Evolutionary conservation across 2,113 vertebrate genomes (phyloP).

Genomic region (Gadus chalcogrammus): DNA sequence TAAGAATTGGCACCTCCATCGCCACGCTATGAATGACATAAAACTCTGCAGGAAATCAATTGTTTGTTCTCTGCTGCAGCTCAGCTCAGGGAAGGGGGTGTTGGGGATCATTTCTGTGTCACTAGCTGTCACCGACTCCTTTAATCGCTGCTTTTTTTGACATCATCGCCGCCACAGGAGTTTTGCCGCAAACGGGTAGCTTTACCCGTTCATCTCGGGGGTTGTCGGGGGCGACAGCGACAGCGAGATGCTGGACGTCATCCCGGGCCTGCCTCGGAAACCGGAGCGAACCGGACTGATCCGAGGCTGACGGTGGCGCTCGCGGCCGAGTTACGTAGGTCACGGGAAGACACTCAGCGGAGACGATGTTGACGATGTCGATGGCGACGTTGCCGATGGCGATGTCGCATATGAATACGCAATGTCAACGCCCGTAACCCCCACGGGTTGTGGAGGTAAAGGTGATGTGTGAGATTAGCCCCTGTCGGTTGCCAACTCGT

Average conservation of each 20-base stretch:
- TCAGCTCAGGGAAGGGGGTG: conserved; percentile 24
- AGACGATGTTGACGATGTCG: no score
- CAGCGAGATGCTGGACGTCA: conserved; percentile 8
- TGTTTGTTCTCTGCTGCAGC: conserved; percentile 52
- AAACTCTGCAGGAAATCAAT: conserved; percentile 49
- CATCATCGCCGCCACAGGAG: conserved; percentile 25
- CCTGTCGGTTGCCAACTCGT: no score
- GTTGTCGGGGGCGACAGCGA: conserved; percentile 38
- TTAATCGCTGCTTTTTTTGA: conserved; percentile 26
- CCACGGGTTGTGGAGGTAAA: no score
- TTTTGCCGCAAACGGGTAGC: conserved; percentile 29
- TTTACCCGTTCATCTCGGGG: conserved; percentile 43
- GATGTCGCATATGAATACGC: no score
- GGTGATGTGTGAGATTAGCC: no score
- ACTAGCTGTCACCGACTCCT: conserved; percentile 43
- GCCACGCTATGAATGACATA: conserved; percentile 52
- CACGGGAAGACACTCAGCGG: no score
- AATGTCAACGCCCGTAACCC: no score
- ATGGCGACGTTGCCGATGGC: no score
- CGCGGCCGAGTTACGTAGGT: no score
- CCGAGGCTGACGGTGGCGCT: no score
- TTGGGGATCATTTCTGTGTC: conserved; percentile 28
- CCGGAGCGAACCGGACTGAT: no score
- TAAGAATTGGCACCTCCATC: conserved; percentile 39
- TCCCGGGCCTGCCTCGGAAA: no score